Conservation (phyloP, 2,888 invertebrate genomes). For the Monochamus alternatus region DNA sequence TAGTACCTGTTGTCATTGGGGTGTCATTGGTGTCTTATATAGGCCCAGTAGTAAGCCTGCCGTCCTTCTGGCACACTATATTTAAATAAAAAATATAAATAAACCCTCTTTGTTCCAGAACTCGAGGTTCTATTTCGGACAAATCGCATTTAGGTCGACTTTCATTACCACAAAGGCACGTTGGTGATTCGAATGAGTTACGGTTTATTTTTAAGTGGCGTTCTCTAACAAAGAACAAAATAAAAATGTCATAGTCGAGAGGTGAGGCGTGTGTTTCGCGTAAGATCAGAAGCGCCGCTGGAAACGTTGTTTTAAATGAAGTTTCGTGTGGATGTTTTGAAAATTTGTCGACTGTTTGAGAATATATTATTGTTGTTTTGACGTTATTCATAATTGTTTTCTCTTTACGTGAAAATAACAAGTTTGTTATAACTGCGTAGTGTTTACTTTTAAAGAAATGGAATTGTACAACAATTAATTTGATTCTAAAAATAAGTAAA, state of each 20-base stretch:
- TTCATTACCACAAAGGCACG: slow-evolving; percentile 2
- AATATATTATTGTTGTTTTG: background rate
- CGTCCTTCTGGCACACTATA: background rate
- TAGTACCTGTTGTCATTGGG: too few relatives aligned
- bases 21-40: background rate
- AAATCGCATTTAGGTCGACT: slow-evolving; percentile 1
- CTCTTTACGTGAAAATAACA: background rate
- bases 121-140: slow-evolving; percentile 27
- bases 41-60: background rate
- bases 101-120: slow-evolving; percentile 24
- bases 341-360: background rate
- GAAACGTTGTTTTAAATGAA: slow-evolving; percentile 34
- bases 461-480: too few relatives aligned
- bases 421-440: background rate
- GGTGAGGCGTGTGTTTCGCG: slow-evolving; percentile 39
- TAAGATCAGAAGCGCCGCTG: slow-evolving; percentile 42
- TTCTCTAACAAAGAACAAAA: slow-evolving; percentile 22
- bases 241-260: slow-evolving; percentile 26
- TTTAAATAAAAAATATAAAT: slow-evolving; percentile 25
- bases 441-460: background rate
- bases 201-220: slow-evolving; percentile 29
- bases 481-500: too few relatives aligned
- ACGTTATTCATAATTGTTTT: background rate
- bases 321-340: background rate
- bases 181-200: slow-evolving; percentile 26